Base-by-base conservation (phyloP, 2,888 invertebrate genomes). In the Ichneumoninae sp. region DNA sequence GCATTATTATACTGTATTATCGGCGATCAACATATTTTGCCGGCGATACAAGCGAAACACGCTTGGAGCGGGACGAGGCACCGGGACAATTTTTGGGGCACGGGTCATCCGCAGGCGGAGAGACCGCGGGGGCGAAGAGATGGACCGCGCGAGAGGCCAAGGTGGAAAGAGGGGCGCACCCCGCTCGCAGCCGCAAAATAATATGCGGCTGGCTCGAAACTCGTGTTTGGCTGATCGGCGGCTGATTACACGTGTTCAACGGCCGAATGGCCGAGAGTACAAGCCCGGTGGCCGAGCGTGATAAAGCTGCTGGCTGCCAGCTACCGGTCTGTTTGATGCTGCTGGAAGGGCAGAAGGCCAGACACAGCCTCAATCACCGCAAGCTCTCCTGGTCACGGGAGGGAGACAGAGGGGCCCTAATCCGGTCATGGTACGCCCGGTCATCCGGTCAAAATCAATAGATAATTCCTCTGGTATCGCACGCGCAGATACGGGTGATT, bases 221-320 rank as follows among this genome's bases (percentile, higher is more conserved):
- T 88, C 89, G 89, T 91, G 90, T 91, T 90, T 90, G 91, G 91
- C 90, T 91, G 92, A 91, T 92, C 91, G 90, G 93, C 87, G 92
- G 93, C 91, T 92, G 93, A 93, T 92, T 93, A 93, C 93, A 93
- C 92, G 92, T 93, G 93, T 93, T 91, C 89, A 88, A 87, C 87
- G 91, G 65, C 68, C 70, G 50, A 68, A 69, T 80, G 75, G 79
- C 44, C 66, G 47, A 78, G 52, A 54, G 52, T 68, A 62, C 50
- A 57, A 88, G 87, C 88, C 87, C 89, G 87, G 86, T 86, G 88
- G 90, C 89, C 90, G 89, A 89, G 89, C 88, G 91, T 92, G 92
- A 92, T 92, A 92, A 92, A 92, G 91, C 92, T 91, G 90, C 80
- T 70, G 65, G 90, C 52, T 76, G 76, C 89, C 80, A 83, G 80